Evolutionary conservation across 2,113 vertebrate genomes (phyloP), one percentile per base, ranked within the genome.

Genomic region (Crotalus horridus): DNA sequence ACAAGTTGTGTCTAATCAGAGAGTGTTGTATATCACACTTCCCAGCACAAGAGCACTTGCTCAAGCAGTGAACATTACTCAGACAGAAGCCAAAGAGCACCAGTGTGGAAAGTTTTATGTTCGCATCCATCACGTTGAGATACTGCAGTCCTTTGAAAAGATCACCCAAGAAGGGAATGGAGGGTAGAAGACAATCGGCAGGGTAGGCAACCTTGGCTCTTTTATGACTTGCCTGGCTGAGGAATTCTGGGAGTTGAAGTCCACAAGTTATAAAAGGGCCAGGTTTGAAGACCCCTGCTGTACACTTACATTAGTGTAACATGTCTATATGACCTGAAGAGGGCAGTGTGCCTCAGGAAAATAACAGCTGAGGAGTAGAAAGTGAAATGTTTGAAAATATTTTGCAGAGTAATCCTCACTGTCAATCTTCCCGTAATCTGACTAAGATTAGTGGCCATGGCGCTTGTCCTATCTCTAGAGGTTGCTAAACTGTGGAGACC

Each of bases 121-220:
- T 21, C 81, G 59, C 91, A 92, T 95, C n/a, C 94, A 94, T 95
- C 94, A 86, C 89, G 39, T 81, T 93, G 56, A 61, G 89, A 46
- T 33, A 90, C 91, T 90, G 89, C 13, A 15, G 69, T 20, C 39
- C 56, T 85, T 24, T 6, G 39, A 56, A 90, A 81, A 64, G 87
- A 43, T 91, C 94, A 61, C 4, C 43, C 12, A 1, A 81, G 85
- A 61, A 94, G 69, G 61, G 29, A 69, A 69, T 12, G 29, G 64
- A 69, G 4, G 29, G 12, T n/a, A 29, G 64, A 69, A 12, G 12
- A 69, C 29, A 33, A 69, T 12, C 0, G 64, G 29, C 46, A 46
- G 46, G 46, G 46, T 0, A 46, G 46, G 4, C 46, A 46, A 46
- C 4, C 4, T 46, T 46, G 46, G 46, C 46, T 46, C 46, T 46